Conservation (phyloP, 2,888 invertebrate species). For the Clostera curtula region DNA sequence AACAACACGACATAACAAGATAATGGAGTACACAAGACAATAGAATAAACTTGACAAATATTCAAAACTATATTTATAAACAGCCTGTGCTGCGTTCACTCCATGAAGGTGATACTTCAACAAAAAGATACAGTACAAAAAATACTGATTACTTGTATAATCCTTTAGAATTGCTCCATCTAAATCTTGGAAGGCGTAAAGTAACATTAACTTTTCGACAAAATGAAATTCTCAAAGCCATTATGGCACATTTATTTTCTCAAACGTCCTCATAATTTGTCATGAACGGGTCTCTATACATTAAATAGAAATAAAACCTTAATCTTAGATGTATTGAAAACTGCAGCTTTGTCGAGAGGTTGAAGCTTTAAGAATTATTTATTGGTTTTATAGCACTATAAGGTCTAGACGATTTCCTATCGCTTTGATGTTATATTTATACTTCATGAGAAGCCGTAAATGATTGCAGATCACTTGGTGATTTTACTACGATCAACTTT, state of each 20-base stretch:
- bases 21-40: no score
- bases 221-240: conserved; percentile 3
- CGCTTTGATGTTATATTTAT: conserved; percentile 1
- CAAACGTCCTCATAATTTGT: conserved; percentile 11
- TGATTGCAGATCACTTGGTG: conserved; percentile 26
- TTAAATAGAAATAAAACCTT: conserved; percentile 13
- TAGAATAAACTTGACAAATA: no score
- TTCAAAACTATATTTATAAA: no score
- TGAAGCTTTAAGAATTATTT: conserved; percentile 11
- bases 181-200: neutral
- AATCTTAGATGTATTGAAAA: conserved; percentile 12
- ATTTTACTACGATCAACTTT: conserved; percentile 55
- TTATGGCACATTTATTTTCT: conserved; percentile 7
- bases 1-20: no score
- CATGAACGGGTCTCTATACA: conserved; percentile 7
- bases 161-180: no score
- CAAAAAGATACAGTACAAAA: no score
- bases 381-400: conserved; percentile 6
- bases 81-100: no score
- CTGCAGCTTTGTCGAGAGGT: conserved; percentile 8
- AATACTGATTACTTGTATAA: no score
- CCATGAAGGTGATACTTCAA: no score
- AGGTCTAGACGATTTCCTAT: conserved; percentile 1
- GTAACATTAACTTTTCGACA: neutral
- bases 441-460: conserved; percentile 17